These are phyloP conservation scores for Plecturocebus donacophilus DNA, from an alignment of 2,113 vertebrate species.

Conservation along the genomic window DNA sequence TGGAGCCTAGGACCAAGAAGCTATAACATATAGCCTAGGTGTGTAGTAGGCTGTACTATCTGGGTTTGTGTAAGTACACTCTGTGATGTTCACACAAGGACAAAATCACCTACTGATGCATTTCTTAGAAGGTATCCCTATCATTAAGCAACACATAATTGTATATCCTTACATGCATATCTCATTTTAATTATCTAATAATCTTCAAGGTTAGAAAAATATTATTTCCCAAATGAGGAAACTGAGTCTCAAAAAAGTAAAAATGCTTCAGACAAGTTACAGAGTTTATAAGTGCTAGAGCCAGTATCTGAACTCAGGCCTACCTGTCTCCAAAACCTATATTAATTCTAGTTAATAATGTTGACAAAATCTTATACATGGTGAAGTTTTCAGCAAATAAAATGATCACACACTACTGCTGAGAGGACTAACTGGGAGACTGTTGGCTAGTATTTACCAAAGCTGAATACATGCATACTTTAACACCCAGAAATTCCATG, in stretches of 20 bases:
- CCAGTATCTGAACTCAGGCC: neutral
- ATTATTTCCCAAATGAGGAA: neutral
- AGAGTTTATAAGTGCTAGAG: neutral
- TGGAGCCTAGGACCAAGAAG: no score
- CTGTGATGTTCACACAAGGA: no score
- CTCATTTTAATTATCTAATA: conserved; percentile 17
- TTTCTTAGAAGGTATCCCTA: no score
- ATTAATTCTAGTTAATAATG: neutral
- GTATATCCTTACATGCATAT: neutral
- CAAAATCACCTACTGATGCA: no score
- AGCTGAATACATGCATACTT: neutral
- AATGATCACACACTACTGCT: neutral
- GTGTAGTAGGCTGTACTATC: no score
- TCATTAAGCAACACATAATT: no score
- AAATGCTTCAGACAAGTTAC: neutral
- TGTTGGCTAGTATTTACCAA: neutral
- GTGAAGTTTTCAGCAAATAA: neutral
- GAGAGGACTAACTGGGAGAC: neutral
- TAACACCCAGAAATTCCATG: neutral
- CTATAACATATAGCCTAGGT: no score
- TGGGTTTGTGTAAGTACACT: no score
- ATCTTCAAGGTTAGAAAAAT: neutral
- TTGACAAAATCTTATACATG: neutral
- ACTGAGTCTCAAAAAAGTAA: neutral
- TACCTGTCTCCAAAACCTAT: neutral